Evolutionary conservation across 2,797 vertebrate genomes (phyloP).

Genomic region (Lutjanus argentimaculatus): DNA sequence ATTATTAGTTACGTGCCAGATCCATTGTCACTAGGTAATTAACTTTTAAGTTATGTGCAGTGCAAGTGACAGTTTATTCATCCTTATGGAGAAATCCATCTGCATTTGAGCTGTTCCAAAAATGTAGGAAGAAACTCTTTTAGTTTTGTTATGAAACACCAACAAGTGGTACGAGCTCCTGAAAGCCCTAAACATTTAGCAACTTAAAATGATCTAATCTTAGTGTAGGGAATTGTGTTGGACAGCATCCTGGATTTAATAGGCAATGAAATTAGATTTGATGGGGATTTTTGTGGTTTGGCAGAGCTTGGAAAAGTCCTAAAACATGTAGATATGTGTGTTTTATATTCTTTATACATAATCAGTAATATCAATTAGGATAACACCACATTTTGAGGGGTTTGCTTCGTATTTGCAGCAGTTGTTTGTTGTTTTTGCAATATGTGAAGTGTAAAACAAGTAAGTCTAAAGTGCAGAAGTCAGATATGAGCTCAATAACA

Average conservation of each 20-base stretch:
- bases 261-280: constrained; percentile 5
- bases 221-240: background rate
- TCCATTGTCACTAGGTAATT: background rate
- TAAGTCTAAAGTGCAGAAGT: background rate
- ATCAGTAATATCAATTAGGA: constrained; percentile 1
- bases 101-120: background rate
- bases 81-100: background rate
- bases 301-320: background rate
- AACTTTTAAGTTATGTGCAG: background rate
- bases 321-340: background rate
- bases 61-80: background rate
- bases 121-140: constrained; percentile 6
- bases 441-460: background rate
- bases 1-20: background rate
- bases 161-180: background rate
- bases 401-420: background rate
- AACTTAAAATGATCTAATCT: constrained; percentile 4
- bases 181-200: constrained; percentile 9
- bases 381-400: background rate
- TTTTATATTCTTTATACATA: background rate
- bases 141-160: background rate
- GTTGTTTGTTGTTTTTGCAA: background rate
- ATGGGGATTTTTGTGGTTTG: background rate
- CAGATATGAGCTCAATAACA: background rate
- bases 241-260: background rate